A percentile compares a stretch with the other conserved stretches of the same genome.
Evolutionary conservation across 2,797 vertebrate genomes (phyloP).

Genomic region (Parambassis ranga): DNA sequence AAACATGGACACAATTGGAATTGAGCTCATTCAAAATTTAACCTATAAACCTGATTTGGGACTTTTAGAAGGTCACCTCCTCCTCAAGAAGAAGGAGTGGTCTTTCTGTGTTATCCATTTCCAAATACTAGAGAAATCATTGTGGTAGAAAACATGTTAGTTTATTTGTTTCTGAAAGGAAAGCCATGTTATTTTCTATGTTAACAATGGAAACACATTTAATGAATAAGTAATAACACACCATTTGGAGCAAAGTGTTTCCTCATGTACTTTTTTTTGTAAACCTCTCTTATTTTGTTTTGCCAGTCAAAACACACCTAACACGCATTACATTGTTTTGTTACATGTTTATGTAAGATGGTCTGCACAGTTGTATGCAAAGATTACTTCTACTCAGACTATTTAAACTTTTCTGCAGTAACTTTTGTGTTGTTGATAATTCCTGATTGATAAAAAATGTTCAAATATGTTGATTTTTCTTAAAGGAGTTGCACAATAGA

Average conservation of each 20-base stretch:
- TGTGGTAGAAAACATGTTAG: constrained; percentile 31
- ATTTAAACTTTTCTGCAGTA: constrained; percentile 22
- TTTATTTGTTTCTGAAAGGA: constrained; percentile 40
- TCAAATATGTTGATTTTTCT: constrained; percentile 36
- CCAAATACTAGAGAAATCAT: constrained; percentile 28
- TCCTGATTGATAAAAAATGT: constrained; percentile 9
- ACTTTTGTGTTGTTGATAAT: constrained; percentile 26
- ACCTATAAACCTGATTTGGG: too few relatives aligned
- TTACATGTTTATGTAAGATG: constrained; percentile 39
- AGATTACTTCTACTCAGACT: constrained; percentile 10
- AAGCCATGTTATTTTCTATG: constrained; percentile 27
- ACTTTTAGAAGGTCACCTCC: too few relatives aligned
- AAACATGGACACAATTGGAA: too few relatives aligned
- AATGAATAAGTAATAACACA: constrained; percentile 42
- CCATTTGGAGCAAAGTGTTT: constrained; percentile 52
- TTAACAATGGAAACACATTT: constrained; percentile 51
- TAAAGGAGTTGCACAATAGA: constrained; percentile 24
- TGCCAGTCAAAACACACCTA: constrained; percentile 44
- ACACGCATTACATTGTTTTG: constrained; percentile 45
- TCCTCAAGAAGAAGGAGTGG: too few relatives aligned
- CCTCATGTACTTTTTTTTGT: constrained; percentile 32
- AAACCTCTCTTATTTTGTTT: neutral
- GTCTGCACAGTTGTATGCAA: constrained; percentile 29
- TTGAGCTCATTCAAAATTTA: too few relatives aligned
- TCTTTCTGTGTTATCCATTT: constrained; percentile 17